Conservation (phyloP, 2,888 invertebrate genomes). For the Eupithecia insigniata region DNA sequence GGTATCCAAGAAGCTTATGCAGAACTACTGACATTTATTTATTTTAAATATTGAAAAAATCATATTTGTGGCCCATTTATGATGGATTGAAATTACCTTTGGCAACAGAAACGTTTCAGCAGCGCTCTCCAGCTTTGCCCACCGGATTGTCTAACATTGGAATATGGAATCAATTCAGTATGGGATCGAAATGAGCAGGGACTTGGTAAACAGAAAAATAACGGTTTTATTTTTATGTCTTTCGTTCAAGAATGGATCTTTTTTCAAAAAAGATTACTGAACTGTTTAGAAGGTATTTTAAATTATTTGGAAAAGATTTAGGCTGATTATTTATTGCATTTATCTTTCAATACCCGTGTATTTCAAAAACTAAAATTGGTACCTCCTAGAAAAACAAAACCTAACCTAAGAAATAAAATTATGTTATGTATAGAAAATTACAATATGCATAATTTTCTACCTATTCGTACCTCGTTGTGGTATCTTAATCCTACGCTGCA, state of each 20-base stretch:
- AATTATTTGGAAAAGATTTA: neutral
- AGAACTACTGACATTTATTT: too few relatives aligned
- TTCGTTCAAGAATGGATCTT: neutral
- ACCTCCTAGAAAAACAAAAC: too few relatives aligned
- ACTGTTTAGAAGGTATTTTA: neutral
- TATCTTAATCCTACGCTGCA: too few relatives aligned
- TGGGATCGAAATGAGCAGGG: conserved; percentile 13
- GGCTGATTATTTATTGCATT: neutral
- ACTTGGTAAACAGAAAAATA: conserved; percentile 23
- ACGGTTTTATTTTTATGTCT: conserved; percentile 1
- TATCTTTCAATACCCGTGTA: neutral
- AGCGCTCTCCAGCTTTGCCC: neutral
- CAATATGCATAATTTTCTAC: too few relatives aligned
- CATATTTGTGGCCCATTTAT: too few relatives aligned
- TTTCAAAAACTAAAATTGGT: neutral
- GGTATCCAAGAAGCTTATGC: too few relatives aligned
- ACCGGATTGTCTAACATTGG: conserved; percentile 24
- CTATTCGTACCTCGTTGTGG: too few relatives aligned
- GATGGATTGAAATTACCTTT: neutral
- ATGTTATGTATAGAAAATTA: too few relatives aligned
- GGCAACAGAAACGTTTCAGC: neutral
- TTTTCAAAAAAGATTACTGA: neutral
- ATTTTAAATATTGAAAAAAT: too few relatives aligned
- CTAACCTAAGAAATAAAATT: too few relatives aligned
- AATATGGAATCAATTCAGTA: conserved; percentile 35